Evolutionary conservation across 2,797 vertebrate species (phyloP).

Genomic region (Chiroxiphia lanceolata): DNA sequence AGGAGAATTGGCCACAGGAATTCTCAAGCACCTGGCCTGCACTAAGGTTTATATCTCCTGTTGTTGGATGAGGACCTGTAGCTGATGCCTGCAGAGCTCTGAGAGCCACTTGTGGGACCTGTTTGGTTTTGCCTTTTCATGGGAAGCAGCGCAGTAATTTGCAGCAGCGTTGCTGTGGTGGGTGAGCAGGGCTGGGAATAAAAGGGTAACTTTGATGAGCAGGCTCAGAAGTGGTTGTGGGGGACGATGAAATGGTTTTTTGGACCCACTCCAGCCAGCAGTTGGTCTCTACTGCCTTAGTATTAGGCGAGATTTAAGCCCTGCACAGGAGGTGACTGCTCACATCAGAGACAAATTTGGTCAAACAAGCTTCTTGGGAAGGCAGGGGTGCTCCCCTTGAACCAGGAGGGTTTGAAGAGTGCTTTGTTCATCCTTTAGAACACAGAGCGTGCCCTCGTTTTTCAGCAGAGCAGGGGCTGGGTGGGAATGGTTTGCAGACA

Average conservation of each 20-base stretch:
- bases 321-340: background rate
- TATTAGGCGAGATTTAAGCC: background rate
- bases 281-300: background rate
- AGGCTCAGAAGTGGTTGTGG: background rate
- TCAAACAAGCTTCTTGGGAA: background rate
- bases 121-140: background rate
- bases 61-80: background rate
- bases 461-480: background rate
- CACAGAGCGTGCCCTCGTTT: background rate
- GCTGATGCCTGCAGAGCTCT: background rate
- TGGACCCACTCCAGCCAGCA: conserved; percentile 15
- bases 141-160: background rate
- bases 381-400: background rate
- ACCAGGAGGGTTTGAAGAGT: background rate
- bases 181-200: background rate
- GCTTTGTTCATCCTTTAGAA: background rate
- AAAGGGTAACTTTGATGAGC: background rate
- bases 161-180: background rate
- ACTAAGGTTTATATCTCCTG: background rate
- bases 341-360: background rate
- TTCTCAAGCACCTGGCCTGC: background rate
- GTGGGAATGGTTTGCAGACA: background rate
- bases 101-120: background rate
- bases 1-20: background rate
- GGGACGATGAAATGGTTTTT: background rate